Conservation (phyloP, 2,888 invertebrate genomes). For the Nomada goodeniana region DNA sequence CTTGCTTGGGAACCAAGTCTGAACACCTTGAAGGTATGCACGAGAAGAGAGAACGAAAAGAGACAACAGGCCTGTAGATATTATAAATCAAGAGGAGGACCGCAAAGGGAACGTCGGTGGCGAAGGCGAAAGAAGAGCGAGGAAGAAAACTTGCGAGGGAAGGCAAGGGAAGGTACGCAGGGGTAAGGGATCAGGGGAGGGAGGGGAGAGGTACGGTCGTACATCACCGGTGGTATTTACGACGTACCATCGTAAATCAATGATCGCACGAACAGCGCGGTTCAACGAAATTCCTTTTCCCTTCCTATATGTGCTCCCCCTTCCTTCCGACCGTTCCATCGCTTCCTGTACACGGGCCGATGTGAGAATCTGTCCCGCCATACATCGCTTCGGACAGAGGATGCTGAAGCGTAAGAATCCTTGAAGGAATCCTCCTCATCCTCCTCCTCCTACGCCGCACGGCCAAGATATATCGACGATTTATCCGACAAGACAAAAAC, state of each 20-base stretch:
- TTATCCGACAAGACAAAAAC: slow-evolving; percentile 50
- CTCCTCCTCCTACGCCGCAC: slow-evolving; percentile 5
- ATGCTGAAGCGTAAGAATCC: slow-evolving; percentile 62
- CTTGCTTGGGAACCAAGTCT: slow-evolving; percentile 59
- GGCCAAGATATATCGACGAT: slow-evolving; percentile 42
- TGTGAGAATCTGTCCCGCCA: slow-evolving; percentile 61
- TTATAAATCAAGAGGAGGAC: slow-evolving; percentile 76
- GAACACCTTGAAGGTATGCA: slow-evolving; percentile 57
- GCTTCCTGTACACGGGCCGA: slow-evolving; percentile 67
- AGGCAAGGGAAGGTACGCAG: slow-evolving; percentile 21
- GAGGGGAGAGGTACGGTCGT: slow-evolving; percentile 67
- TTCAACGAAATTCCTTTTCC: slow-evolving; percentile 75
- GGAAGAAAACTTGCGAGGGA: slow-evolving; percentile 54
- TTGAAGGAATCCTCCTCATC: slow-evolving; percentile 47
- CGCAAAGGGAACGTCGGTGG: slow-evolving; percentile 72
- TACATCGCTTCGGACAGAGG: slow-evolving; percentile 53
- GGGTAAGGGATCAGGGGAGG: slow-evolving; percentile 23
- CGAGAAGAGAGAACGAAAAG: slow-evolving; percentile 52
- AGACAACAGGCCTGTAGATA: slow-evolving; percentile 71
- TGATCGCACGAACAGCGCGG: slow-evolving; percentile 74
- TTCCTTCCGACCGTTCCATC: slow-evolving; percentile 61
- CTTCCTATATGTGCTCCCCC: slow-evolving; percentile 63
- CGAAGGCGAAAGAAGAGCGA: slow-evolving; percentile 64
- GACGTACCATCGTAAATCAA: slow-evolving; percentile 78
- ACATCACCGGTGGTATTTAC: slow-evolving; percentile 77